phyloP scores from a whole-genome alignment of 2,888 invertebrate genomes.

The Mythimna vitellina region DNA sequence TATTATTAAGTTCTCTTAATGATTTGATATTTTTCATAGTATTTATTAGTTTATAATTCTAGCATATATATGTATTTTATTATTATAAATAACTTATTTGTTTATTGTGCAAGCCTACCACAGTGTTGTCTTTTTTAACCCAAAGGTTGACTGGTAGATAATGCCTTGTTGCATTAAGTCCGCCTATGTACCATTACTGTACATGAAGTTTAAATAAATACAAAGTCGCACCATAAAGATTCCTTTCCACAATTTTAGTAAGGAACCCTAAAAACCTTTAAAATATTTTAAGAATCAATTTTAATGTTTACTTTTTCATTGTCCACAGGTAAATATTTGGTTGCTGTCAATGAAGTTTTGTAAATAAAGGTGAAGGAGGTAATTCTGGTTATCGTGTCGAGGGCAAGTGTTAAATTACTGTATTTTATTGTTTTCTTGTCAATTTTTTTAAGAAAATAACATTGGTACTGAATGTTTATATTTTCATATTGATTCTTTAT shows the following conservation, averaged over 20 bases:
- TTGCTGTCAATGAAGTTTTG: constrained; percentile 34
- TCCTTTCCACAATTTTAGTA: background rate
- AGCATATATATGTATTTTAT: no score
- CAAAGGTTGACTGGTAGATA: no score
- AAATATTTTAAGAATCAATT: constrained; percentile 13
- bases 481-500: constrained; percentile 16
- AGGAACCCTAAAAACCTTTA: constrained; percentile 1
- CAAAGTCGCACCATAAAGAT: background rate
- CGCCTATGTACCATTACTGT: no score
- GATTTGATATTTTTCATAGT: no score
- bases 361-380: constrained; percentile 55
- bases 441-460: constrained; percentile 15
- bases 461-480: constrained; percentile 14
- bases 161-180: no score
- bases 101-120: no score
- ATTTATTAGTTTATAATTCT: no score
- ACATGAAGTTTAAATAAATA: no score
- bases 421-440: constrained; percentile 44
- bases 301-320: constrained; percentile 61
- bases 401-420: constrained; percentile 53
- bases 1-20: no score
- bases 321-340: constrained; percentile 70
- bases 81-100: no score
- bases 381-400: constrained; percentile 48
- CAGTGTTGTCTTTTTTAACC: no score